Evolutionary conservation across 2,888 invertebrate genomes (phyloP).

Genomic region (Ommatoiulus sabulosus): DNA sequence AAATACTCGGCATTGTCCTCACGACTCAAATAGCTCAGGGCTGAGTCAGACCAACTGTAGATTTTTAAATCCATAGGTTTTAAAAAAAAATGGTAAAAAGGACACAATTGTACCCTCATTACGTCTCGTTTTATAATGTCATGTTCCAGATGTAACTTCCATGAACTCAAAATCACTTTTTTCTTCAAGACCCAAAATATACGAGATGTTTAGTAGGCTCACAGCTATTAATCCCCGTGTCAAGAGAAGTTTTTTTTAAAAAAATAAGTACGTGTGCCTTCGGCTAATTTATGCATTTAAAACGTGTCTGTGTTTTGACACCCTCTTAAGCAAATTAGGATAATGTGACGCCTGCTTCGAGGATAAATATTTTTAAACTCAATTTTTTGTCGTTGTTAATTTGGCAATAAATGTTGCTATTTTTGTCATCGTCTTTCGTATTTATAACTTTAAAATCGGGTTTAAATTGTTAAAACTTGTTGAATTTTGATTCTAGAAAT

Average conservation of each 20-base stretch:
- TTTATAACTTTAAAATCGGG: neutral
- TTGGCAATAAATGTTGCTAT: neutral
- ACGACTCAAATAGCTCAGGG: no score
- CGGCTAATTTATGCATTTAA: neutral
- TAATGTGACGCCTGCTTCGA: no score
- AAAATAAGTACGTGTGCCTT: neutral
- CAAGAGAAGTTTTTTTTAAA: neutral
- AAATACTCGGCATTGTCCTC: no score
- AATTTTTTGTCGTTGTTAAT: neutral
- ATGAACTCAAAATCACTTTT: neutral
- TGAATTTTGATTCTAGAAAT: no score
- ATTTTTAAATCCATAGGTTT: no score
- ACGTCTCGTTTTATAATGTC: no score
- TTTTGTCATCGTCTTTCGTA: neutral
- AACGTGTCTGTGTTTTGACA: neutral
- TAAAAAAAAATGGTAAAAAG: no score
- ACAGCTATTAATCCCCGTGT: neutral
- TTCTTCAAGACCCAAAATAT: neutral
- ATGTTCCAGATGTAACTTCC: neutral
- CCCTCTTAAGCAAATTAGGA: no score
- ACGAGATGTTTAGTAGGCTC: neutral
- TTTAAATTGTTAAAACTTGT: no score
- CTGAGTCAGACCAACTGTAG: no score
- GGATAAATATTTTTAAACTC: no score
- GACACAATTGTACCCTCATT: no score